Percentiles rank a stretch among this genome's conserved stretches.
Conservation (phyloP, 2,797 vertebrate genomes). For the Schizopygopsis pylzovi region DNA sequence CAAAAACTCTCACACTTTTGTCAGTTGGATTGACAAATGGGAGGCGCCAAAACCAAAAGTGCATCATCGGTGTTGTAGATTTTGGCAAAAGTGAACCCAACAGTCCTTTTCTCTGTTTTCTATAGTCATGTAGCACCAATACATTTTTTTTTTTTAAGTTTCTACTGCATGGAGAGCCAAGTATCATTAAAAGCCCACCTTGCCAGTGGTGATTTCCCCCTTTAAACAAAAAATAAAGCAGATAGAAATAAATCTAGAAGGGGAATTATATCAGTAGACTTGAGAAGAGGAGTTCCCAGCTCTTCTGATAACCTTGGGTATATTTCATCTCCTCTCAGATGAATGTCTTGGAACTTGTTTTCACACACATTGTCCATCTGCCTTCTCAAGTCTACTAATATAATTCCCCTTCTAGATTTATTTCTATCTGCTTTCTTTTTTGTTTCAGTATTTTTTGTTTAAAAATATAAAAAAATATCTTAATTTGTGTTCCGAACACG, state of each 20-base stretch:
- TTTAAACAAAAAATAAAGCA: not conserved
- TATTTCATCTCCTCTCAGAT: not conserved
- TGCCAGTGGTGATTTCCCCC: not conserved
- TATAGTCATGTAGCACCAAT: not conserved
- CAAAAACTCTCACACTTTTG: not conserved
- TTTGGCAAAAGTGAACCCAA: not conserved
- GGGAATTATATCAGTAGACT: not conserved
- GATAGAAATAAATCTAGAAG: not conserved
- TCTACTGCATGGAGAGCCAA: not conserved
- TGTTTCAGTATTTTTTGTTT: not conserved
- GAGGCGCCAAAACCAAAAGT: not conserved
- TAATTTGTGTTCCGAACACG: no score
- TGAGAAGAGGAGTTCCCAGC: not conserved
- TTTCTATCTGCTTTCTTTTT: not conserved
- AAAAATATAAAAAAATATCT: no score
- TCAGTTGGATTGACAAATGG: not conserved
- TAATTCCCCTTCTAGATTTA: slow-evolving; percentile 1
- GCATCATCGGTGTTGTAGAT: not conserved
- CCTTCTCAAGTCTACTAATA: not conserved
- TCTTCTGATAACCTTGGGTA: not conserved
- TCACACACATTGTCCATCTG: slow-evolving; percentile 27
- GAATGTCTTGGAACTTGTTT: not conserved
- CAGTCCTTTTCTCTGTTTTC: not conserved
- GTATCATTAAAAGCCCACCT: not conserved
- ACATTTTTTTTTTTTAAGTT: not conserved